Evolutionary conservation across 2,113 vertebrate species (phyloP).

Genomic region (Lagopus leucura): DNA sequence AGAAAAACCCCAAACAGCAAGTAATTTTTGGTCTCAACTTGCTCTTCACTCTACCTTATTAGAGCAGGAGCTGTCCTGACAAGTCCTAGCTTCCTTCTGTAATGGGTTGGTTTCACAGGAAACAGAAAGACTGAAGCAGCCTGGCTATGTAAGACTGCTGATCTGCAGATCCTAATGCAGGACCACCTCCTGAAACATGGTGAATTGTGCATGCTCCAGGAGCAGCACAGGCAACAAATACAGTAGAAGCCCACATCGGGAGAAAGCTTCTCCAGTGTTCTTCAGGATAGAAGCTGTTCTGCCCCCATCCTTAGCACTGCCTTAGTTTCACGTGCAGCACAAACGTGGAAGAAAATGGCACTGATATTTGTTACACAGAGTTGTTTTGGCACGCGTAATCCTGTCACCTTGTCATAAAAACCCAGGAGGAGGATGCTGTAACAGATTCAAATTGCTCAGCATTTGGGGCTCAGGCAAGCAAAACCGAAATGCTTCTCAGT

Average conservation of each 20-base stretch:
- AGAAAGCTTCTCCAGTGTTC: neutral
- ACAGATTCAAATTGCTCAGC: neutral
- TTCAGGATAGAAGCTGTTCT: neutral
- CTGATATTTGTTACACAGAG: neutral
- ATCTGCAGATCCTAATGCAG: neutral
- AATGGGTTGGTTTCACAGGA: neutral
- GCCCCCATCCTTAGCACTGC: too few relatives aligned
- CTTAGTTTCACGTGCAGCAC: neutral
- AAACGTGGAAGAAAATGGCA: neutral
- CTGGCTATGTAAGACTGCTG: neutral
- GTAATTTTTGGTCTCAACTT: neutral
- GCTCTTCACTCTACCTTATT: neutral
- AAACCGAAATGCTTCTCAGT: neutral
- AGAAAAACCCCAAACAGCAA: neutral
- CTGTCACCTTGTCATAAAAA: neutral
- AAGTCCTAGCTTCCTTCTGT: neutral
- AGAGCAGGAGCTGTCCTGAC: neutral
- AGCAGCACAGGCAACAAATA: neutral
- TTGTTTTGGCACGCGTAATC: neutral
- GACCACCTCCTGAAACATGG: accelerated
- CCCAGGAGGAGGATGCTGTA: neutral
- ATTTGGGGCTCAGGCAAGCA: accelerated
- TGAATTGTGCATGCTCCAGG: neutral
- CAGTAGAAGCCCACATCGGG: neutral
- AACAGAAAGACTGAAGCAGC: neutral